Conservation (phyloP, 2,888 invertebrate species). For the Clistopyga incitator region DNA sequence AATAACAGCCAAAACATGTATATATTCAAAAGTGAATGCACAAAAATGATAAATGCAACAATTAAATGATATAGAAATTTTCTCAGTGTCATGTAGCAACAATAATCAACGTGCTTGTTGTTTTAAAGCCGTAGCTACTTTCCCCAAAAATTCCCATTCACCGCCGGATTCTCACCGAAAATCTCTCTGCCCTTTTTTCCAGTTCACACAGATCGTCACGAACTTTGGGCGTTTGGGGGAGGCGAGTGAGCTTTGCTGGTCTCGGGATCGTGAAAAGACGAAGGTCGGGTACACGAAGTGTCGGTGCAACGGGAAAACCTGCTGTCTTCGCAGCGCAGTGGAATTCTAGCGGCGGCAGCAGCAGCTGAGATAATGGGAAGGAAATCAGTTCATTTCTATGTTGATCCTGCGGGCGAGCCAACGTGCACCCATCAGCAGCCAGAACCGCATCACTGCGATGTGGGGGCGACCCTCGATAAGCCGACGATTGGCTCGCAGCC, state of each 20-base stretch:
- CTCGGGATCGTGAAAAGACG: neutral
- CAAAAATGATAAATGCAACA: neutral
- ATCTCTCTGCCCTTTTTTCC: neutral
- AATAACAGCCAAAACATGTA: too few species aligned
- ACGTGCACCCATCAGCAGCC: constrained; percentile 64
- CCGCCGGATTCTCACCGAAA: constrained; percentile 45
- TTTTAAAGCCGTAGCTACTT: neutral
- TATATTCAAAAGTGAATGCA: too few species aligned
- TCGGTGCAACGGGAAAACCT: constrained; percentile 58
- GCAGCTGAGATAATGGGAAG: constrained; percentile 83
- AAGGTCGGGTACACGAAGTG: constrained; percentile 56
- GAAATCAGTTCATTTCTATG: constrained; percentile 85
- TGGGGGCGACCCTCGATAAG: constrained; percentile 59
- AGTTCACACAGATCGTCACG: constrained; percentile 72
- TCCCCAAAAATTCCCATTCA: constrained; percentile 1
- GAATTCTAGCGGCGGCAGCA: constrained; percentile 63
- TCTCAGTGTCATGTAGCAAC: neutral
- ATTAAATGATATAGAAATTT: neutral
- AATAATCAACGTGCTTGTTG: neutral
- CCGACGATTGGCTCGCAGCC: constrained; percentile 62
- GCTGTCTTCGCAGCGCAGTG: constrained; percentile 56
- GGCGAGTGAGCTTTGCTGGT: constrained; percentile 50
- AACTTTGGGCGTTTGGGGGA: constrained; percentile 48
- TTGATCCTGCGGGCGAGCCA: constrained; percentile 80
- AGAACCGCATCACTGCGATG: constrained; percentile 44